Evolutionary conservation across 2,113 vertebrate species (phyloP), one percentile per base, ranked within the genome.

Genomic region (Dissostichus mawsoni): DNA sequence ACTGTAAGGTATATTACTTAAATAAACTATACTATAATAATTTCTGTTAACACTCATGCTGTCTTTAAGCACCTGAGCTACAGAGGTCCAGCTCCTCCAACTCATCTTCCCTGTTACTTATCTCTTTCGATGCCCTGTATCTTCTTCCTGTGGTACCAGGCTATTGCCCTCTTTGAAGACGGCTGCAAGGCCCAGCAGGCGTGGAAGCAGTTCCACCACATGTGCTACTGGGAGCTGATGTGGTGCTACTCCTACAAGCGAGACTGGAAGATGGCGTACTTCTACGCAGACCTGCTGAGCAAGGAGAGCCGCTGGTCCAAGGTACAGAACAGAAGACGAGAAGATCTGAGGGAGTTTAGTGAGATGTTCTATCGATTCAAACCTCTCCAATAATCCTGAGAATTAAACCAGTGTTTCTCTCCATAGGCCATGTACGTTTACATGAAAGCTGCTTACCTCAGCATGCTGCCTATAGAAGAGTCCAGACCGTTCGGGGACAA

Each of bases 201-300:
- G 0, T 96, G 96, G 95, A 96, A 96, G 87, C 95, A 96, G 92
- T 96, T 96, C 87, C 96, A 96, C 85, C 96, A 96, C 92, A 96
- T 96, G 96, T 96, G 95, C 91, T 96, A 96, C 93, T 96, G 96
- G 96, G 96, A 96, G 94, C 89, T 96, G 82, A 95, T 96, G 96
- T 96, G 96, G 96, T 96, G 96, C 82, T 96, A 95, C 88, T 95
- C 95, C 53, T 96, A 93, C 36, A 96, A 96, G 83, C 90, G 86
- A 3, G 83, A 88, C 1, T 96, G 96, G 96, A 96, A 93, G 86
- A 93, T 95, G 93, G 96, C 96, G 4, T 96, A 96, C 87, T 96
- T 96, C 89, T 96, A 96, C 25, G 96, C 95, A 1, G 95, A 96
- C 91, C 94, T 96, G 6, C 94, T 96, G 71, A 95, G 94, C 85